These are phyloP conservation scores for Conops quadrifasciatus DNA, from an alignment of 2,888 invertebrate species.

Conservation along the genomic window DNA sequence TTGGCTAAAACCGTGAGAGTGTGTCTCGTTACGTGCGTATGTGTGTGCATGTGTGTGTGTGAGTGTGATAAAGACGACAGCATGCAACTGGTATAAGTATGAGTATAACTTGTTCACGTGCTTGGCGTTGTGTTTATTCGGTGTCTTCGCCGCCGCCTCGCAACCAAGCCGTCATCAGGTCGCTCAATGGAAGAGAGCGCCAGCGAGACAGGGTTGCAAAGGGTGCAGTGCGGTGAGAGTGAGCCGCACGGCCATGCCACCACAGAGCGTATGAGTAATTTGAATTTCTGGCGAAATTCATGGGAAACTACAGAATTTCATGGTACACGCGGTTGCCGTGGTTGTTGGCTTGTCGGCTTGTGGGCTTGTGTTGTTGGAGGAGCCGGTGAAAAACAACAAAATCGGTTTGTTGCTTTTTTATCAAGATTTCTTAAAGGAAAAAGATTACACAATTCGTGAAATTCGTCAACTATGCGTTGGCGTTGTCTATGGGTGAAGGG, in stretches of 20 bases:
- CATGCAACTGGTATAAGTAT: background rate
- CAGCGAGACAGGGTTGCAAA: too few species aligned
- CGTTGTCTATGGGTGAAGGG: too few species aligned
- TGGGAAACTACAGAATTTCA: constrained; percentile 59
- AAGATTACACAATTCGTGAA: background rate
- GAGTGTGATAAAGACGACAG: background rate
- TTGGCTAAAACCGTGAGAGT: constrained; percentile 1
- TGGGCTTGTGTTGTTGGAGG: too few species aligned
- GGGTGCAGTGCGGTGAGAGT: too few species aligned
- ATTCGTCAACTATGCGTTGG: too few species aligned
- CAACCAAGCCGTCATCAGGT: too few species aligned
- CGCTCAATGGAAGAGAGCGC: too few species aligned
- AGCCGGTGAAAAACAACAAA: too few species aligned
- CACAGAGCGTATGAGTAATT: constrained; percentile 57
- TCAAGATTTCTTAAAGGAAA: background rate
- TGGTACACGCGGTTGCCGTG: constrained; percentile 8
- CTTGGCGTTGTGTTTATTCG: constrained; percentile 1
- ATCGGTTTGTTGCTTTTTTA: background rate
- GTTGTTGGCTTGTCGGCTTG: background rate
- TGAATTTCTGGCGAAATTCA: constrained; percentile 59
- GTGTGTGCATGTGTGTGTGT: background rate
- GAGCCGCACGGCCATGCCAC: background rate
- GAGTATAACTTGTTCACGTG: background rate
- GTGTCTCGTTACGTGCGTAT: background rate
- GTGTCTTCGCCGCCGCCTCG: background rate